Conservation (phyloP, 2,113 vertebrate species). For the Chlorodrepanis virens region DNA sequence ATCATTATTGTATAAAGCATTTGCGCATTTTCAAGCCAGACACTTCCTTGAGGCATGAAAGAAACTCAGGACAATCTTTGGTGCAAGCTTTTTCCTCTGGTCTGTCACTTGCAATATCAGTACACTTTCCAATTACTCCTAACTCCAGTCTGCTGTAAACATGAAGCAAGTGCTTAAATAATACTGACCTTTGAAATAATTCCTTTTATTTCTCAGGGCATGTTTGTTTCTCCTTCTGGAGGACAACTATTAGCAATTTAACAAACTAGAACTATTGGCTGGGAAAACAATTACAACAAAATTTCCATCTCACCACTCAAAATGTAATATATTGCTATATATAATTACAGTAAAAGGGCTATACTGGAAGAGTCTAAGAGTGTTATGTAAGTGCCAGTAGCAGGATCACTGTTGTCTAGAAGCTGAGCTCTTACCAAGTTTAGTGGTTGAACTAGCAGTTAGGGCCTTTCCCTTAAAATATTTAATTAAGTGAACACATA, state of each 20-base stretch:
- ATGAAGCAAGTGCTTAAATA: background rate
- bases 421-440: background rate
- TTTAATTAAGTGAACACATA: background rate
- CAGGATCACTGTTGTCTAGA: background rate
- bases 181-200: slow-evolving; percentile 31
- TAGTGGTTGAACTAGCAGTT: background rate
- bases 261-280: background rate
- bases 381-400: background rate
- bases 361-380: background rate
- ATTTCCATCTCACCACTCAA: background rate
- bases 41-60: background rate
- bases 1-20: background rate
- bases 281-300: background rate
- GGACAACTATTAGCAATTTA: background rate
- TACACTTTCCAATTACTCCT: background rate
- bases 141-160: background rate
- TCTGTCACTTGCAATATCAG: background rate
- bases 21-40: background rate
- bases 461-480: background rate
- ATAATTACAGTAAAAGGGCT: background rate
- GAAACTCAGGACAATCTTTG: background rate
- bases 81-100: background rate
- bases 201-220: background rate
- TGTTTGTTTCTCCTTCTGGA: background rate
- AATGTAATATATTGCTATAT: background rate